Base-by-base conservation (phyloP, 2,113 vertebrate genomes). In the Thunnus maccoyii region DNA sequence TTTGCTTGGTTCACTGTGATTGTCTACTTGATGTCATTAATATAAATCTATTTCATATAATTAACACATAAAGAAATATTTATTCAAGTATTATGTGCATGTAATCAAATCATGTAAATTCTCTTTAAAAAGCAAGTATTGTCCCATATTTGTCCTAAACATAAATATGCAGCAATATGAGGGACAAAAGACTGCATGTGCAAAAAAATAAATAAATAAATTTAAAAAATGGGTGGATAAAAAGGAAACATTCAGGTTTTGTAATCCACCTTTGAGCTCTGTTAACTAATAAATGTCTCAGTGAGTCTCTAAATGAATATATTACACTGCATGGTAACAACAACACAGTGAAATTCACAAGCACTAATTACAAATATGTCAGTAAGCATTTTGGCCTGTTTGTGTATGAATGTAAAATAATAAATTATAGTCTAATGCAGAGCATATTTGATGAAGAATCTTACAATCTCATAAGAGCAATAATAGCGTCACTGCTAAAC, bases 1-100 rank as follows among this genome's bases (percentile, higher is more conserved):
- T 25, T 22, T 20, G 17, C 63, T 66, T 66, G 46, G 22, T 50
- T 67, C 47, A n/a, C 64, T 67, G 64, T 67, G 64, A 51, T 67
- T 20, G 25, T 67, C 16, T 22, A 50, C 47, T 50, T 50, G 46
- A 27, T 41, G 7, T 6, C 36, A 41, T 41, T 10, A 8, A 41
- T 41, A 41, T 41, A 2, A 41, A 41, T 41, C 8, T 41, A 41
- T 41, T 41, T 41, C 36, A 10, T 41, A 41, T 41, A 9, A 41
- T 41, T 7, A 41, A 41, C 36, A 41, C 9, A 9, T 36, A 36
- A 36, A 36, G 5, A 36, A 36, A 36, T 36, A 36, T 22, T 22
- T 22, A 22, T 22, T 22, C 22, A 22, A 22, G 22, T 22, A 22
- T 41, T 41, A 41, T 41, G 36, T 41, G 36, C 7, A 9, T 41